Evolutionary conservation across 2,113 vertebrate genomes (phyloP).

Genomic region (Corythornis madagascariensis): DNA sequence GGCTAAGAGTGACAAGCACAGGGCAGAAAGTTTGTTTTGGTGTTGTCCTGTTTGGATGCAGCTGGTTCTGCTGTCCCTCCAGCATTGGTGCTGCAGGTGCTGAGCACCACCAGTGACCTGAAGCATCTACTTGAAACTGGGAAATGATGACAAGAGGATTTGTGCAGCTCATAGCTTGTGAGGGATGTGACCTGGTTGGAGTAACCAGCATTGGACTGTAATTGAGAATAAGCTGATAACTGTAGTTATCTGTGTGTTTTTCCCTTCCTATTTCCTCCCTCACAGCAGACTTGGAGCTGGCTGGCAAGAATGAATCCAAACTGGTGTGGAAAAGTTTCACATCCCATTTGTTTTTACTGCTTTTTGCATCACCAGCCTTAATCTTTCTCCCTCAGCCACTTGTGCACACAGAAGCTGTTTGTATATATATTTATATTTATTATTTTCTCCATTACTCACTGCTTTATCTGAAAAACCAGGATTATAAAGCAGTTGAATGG

Average conservation of each 20-base stretch:
- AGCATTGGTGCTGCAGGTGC: neutral
- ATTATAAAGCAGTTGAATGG: neutral
- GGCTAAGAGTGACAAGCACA: neutral
- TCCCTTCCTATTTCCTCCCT: neutral
- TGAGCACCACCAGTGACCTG: neutral
- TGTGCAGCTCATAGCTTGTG: neutral
- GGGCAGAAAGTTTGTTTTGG: neutral
- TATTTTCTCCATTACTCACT: neutral
- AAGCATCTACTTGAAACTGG: neutral
- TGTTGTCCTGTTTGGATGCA: neutral
- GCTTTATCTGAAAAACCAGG: neutral
- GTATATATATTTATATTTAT: neutral
- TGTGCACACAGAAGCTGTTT: neutral
- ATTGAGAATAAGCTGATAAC: neutral
- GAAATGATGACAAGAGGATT: neutral
- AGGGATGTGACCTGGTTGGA: neutral
- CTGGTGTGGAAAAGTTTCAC: neutral
- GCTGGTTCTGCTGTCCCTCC: neutral
- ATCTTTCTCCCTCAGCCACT: neutral
- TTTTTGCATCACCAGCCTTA: neutral
- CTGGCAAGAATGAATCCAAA: neutral
- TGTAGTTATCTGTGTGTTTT: neutral
- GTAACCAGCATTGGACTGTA: accelerated
- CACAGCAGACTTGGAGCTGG: neutral
- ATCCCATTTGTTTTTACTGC: neutral